phyloP scores from a whole-genome alignment of 1,140 invertebrate species.

The Drosophila pallidifrons region DNA sequence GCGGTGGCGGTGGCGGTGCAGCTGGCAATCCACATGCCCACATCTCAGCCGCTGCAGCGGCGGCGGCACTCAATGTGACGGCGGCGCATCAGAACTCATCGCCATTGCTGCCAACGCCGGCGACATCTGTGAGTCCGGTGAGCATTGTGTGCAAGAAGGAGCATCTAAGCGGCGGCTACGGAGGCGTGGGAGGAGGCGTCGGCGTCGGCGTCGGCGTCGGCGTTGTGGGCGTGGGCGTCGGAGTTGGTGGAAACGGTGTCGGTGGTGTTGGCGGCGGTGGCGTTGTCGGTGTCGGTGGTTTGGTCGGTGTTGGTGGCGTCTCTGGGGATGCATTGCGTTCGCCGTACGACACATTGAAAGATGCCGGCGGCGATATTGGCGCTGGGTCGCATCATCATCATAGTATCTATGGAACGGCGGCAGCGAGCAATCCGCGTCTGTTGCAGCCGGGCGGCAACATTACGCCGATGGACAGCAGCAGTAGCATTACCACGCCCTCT shows the following conservation, averaged over 20 bases:
- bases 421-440: slow-evolving; percentile 80
- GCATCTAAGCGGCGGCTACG: slow-evolving; percentile 85
- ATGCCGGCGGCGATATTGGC: slow-evolving; percentile 77
- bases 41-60: slow-evolving; percentile 67
- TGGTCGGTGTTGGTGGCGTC: slow-evolving; percentile 36
- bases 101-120: slow-evolving; percentile 87
- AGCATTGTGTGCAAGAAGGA: slow-evolving; percentile 89
- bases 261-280: slow-evolving; percentile 42
- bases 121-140: slow-evolving; percentile 88
- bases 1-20: slow-evolving; percentile 9
- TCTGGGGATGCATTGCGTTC: slow-evolving; percentile 65
- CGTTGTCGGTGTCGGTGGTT: slow-evolving; percentile 32
- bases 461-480: slow-evolving; percentile 88
- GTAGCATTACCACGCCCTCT: slow-evolving; percentile 88
- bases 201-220: slow-evolving; percentile 24
- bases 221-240: slow-evolving; percentile 24
- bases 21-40: slow-evolving; percentile 48
- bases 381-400: slow-evolving; percentile 72
- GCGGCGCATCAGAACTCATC: slow-evolving; percentile 85
- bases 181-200: slow-evolving; percentile 27
- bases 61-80: slow-evolving; percentile 71
- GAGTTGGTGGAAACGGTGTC: slow-evolving; percentile 24
- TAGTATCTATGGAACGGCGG: slow-evolving; percentile 80
- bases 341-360: slow-evolving; percentile 78
- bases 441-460: slow-evolving; percentile 86